Base-by-base conservation (phyloP, 2,113 vertebrate genomes). In the Myocastor coypus region DNA sequence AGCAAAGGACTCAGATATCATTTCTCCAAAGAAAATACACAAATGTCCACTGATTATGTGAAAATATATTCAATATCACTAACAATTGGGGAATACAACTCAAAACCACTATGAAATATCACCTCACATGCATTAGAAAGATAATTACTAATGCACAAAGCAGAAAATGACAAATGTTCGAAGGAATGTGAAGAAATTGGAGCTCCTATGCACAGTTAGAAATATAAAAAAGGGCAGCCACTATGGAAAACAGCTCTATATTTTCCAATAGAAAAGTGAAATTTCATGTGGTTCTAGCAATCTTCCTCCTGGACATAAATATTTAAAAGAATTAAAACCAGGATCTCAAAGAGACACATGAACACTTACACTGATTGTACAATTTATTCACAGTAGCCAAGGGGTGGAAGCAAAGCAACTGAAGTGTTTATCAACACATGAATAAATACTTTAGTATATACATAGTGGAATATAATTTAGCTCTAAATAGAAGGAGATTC, bases 351-450 rank as follows among this genome's bases (percentile, higher is more conserved):
- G 55, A 82, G 57, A 11, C 73, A 55, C 46, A 77, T 83, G 16
- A n/a, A 91, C 52, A 73, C 14, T 26, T 40, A n/a, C 3, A 59
- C 91, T 63, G 50, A 55, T 30, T 78, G 83, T 8, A 92, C 40
- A 37, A 84, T 92, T 24, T 84, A 64, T 84, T 85, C 46, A 92
- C 3, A 78, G 40, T 85, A 92, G 52, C 69, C 37, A 94, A 94
- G 46, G 81, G 52, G 5, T 64, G n/a, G 19, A 93, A 80, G 22
- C 32, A 88, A 93, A 71, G 28, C 32, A 88, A 80, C 6, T 20
- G 63, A 85, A 92, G 73, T 73, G 20, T 69, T 28, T 63, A 78
- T 83, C 24, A 78, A 83, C 14, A 78, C 34, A 40, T 89, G 61
- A 89, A 78, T 30, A 34, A 30, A 22, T 73, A 63, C 61, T 61